phyloP scores from a whole-genome alignment of 2,113 vertebrate species.

The Eptatretus burgeri region DNA sequence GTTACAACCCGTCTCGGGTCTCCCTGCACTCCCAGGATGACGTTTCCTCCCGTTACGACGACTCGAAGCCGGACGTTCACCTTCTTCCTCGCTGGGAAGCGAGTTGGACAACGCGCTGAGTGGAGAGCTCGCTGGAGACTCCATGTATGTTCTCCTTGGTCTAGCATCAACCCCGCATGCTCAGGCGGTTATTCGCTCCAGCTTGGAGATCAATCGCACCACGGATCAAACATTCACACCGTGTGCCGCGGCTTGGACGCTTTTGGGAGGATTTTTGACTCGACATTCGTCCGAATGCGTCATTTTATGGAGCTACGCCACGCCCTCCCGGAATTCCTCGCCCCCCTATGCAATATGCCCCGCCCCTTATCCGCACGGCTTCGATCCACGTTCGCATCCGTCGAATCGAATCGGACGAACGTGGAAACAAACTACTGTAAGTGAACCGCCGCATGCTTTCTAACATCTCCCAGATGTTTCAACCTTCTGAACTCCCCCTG shows the following conservation, averaged over 20 bases:
- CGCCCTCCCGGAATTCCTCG: not conserved
- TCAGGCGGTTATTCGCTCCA: not conserved
- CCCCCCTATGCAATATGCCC: not conserved
- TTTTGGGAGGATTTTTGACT: not conserved
- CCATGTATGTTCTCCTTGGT: not conserved
- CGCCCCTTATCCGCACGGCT: too few relatives aligned
- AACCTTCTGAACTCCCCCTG: too few relatives aligned
- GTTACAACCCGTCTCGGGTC: not conserved
- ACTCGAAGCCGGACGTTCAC: slow-evolving; percentile 1
- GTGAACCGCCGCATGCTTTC: too few relatives aligned
- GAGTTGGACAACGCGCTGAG: not conserved
- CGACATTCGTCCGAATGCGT: not conserved
- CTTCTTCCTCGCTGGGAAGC: not conserved
- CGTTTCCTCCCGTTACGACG: not conserved
- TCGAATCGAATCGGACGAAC: too few relatives aligned
- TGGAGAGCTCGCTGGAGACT: slow-evolving; percentile 1
- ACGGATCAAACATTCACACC: not conserved
- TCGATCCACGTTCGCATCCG: too few relatives aligned
- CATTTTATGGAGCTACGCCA: not conserved
- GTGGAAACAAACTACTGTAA: too few relatives aligned
- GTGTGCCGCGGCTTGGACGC: not conserved
- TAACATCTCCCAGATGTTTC: too few relatives aligned
- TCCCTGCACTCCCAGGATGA: not conserved
- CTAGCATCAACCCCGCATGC: slow-evolving; percentile 2
- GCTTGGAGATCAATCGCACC: not conserved